Evolutionary conservation across 2,888 invertebrate genomes (phyloP).

Genomic region (Lasioglossum figueresi): DNA sequence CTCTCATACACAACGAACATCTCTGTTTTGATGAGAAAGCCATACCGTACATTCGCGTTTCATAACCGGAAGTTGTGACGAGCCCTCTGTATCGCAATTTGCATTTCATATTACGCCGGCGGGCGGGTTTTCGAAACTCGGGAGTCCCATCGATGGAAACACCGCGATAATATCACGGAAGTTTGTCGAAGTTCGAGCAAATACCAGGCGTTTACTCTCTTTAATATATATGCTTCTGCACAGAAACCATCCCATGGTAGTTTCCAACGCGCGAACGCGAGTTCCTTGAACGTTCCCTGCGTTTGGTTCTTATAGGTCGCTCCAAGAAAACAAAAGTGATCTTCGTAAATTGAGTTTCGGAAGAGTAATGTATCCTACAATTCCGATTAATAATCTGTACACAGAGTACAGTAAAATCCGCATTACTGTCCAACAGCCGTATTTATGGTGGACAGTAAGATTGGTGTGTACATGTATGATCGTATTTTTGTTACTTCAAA

Average conservation of each 20-base stretch:
- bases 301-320: not conserved
- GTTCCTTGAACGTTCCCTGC: not conserved
- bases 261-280: slow-evolving; percentile 19
- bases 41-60: slow-evolving; percentile 41
- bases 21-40: slow-evolving; percentile 56
- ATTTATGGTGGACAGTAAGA: too few relatives aligned
- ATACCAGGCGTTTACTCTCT: slow-evolving; percentile 29
- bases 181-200: slow-evolving; percentile 43
- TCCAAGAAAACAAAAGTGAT: not conserved
- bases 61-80: slow-evolving; percentile 48
- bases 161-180: slow-evolving; percentile 50
- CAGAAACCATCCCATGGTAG: slow-evolving; percentile 38
- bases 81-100: slow-evolving; percentile 35
- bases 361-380: not conserved
- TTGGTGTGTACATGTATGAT: too few relatives aligned
- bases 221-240: slow-evolving; percentile 37
- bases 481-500: too few relatives aligned
- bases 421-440: too few relatives aligned
- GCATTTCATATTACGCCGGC: slow-evolving; percentile 33
- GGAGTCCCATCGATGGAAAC: slow-evolving; percentile 50
- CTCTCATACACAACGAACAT: slow-evolving; percentile 35
- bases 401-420: too few relatives aligned
- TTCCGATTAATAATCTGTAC: not conserved
- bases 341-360: not conserved
- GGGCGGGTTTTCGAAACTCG: slow-evolving; percentile 41